phyloP scores from a whole-genome alignment of 2,797 vertebrate genomes.

The Fundulus diaphanus region DNA sequence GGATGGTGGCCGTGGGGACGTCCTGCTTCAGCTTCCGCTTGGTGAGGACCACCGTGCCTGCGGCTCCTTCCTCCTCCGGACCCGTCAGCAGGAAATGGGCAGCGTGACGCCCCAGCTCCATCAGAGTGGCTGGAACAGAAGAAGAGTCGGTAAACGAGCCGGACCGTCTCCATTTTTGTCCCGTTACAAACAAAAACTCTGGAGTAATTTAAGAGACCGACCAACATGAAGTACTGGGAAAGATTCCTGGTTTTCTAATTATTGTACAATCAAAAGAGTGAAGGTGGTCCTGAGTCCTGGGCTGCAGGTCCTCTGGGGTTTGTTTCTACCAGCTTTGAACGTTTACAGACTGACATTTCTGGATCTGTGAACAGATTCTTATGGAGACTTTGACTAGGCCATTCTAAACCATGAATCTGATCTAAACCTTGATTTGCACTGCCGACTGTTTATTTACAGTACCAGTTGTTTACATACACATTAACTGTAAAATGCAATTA shows the following conservation, averaged over 20 bases:
- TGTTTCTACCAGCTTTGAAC: no score
- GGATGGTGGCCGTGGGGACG: slow-evolving; percentile 72
- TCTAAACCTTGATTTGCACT: no score
- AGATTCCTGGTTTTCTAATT: background rate
- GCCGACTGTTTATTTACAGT: no score
- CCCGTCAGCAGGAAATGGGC: slow-evolving; percentile 87
- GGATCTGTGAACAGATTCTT: no score
- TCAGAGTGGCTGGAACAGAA: slow-evolving; percentile 77
- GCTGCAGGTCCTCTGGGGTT: no score
- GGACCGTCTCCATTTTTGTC: background rate
- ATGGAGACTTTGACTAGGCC: no score
- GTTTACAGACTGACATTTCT: no score
- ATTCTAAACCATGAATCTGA: no score
- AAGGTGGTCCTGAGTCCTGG: background rate
- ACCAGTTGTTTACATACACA: no score
- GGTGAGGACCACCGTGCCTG: slow-evolving; percentile 80
- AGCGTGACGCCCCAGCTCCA: slow-evolving; percentile 91
- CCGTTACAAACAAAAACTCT: no score
- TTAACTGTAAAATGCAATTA: no score
- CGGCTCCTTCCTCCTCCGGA: slow-evolving; percentile 38
- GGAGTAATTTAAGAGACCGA: background rate
- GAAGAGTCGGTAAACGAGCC: background rate
- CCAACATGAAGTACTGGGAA: background rate
- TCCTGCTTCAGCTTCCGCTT: slow-evolving; percentile 90
- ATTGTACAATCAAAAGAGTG: background rate